Conservation (phyloP, 2,888 invertebrate species). For the Pollenia griseotomentosa region DNA sequence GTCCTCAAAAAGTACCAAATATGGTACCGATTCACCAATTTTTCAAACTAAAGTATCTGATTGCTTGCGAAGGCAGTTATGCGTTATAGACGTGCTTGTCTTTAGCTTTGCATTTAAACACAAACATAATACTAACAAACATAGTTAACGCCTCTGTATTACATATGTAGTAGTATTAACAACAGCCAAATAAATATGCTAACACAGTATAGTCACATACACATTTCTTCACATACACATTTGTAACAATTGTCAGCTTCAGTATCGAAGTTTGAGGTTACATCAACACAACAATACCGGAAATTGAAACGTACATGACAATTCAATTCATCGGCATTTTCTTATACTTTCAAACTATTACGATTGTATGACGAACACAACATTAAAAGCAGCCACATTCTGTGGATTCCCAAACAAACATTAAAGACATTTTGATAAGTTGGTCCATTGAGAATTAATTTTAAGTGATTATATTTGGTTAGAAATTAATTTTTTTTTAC, state of each 20-base stretch:
- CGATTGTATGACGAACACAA: slow-evolving; percentile 21
- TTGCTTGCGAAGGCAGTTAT: no score
- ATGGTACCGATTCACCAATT: no score
- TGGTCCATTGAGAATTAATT: slow-evolving; percentile 15
- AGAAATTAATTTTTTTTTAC: background rate
- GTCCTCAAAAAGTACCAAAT: no score
- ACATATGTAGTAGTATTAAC: background rate
- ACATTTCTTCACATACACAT: background rate
- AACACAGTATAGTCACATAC: background rate
- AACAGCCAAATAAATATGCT: background rate
- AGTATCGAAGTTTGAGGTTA: slow-evolving; percentile 67
- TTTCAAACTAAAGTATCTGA: no score
- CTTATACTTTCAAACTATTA: slow-evolving; percentile 40
- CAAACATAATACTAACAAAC: background rate
- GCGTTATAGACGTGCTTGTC: background rate
- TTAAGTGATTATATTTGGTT: background rate
- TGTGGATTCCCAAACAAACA: background rate
- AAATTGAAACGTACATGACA: slow-evolving; percentile 83
- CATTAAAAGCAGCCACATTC: background rate
- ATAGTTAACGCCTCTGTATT: slow-evolving; percentile 1
- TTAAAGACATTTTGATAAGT: slow-evolving; percentile 16
- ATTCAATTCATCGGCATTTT: slow-evolving; percentile 83
- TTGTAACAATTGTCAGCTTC: slow-evolving; percentile 43
- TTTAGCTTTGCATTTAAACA: slow-evolving; percentile 3
- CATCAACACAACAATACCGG: slow-evolving; percentile 77